Evolutionary conservation across 2,113 vertebrate species (phyloP), one percentile per base, ranked within the genome.

Genomic region (Phylloscopus trochiloides): DNA sequence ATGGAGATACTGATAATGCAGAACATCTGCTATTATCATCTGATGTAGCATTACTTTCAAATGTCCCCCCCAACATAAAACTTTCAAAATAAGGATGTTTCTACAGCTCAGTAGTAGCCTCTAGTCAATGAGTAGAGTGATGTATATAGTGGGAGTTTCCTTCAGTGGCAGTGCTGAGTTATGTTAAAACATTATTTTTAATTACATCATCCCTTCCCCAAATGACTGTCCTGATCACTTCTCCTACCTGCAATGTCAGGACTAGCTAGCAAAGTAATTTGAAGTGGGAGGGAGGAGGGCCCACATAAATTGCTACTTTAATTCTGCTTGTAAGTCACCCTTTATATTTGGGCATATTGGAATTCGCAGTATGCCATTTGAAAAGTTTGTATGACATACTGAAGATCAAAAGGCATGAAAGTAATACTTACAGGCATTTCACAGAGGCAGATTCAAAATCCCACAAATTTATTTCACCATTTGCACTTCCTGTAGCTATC

Each of bases 391-490:
- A 55, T 71, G 66, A 45, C 63, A 67, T 81, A 58, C 7, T 32
- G 6, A 28, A 78, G 16, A 71, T 28, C 70, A 71, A 80, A 94
- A 47, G 36, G 25, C 19, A 71, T 21, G 43, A 65, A 92, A 86
- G 28, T 42, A 76, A 81, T 82, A 97, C 98, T 97, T 97, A 98
- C 98, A 98, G 45, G 91, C 97, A 96, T 94, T 91, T 97, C 83
- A 97, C 96, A 79, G 85, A 94, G 25, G 70, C 84, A 73, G 92
- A 47, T 88, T 96, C 57, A 78, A 98, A 98, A 90, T 97, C 94
- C 97, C 97, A 98, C 50, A 98, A 55, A 93, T 97, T 97, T 85
- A 98, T 97, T 48, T 90, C 71, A 65, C 97, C 97, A 16, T 94
- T 96, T 95, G 88, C 63, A 67, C 96, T 98, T 93, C 97, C 98